Evolutionary conservation across 2,113 vertebrate species (phyloP).

Genomic region (Menura novaehollandiae): DNA sequence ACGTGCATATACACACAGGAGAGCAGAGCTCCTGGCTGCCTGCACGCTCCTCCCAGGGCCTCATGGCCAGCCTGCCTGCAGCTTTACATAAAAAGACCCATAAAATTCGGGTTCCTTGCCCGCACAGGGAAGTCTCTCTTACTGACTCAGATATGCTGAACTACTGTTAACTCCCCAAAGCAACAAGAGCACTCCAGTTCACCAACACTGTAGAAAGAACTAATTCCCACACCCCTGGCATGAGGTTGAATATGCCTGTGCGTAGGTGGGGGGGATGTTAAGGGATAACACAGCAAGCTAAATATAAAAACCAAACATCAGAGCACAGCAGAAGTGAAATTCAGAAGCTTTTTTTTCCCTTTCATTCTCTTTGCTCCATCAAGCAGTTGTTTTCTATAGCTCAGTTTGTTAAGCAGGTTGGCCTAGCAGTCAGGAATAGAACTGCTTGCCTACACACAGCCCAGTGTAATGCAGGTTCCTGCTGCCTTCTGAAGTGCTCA

Average conservation of each 20-base stretch:
- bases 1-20: fast-evolving
- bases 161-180: not conserved
- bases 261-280: not conserved
- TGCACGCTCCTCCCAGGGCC: not conserved
- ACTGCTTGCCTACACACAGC: not conserved
- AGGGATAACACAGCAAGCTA: not conserved
- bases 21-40: not conserved
- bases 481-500: not conserved
- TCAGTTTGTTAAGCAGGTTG: not conserved
- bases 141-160: not conserved
- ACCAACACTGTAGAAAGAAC: not conserved
- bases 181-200: not conserved
- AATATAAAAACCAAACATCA: not conserved
- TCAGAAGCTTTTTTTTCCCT: not conserved
- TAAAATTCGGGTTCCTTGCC: not conserved
- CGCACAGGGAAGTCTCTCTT: not conserved
- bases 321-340: not conserved
- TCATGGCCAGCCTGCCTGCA: not conserved
- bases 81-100: not conserved
- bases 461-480: not conserved
- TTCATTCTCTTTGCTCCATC: not conserved
- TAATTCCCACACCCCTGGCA: not conserved
- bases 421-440: not conserved
- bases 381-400: not conserved
- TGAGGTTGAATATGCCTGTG: not conserved